A percentile compares a stretch with the other conserved stretches of the same genome.
phyloP scores from a whole-genome alignment of 1,140 invertebrate genomes.

The Diprion similis region DNA sequence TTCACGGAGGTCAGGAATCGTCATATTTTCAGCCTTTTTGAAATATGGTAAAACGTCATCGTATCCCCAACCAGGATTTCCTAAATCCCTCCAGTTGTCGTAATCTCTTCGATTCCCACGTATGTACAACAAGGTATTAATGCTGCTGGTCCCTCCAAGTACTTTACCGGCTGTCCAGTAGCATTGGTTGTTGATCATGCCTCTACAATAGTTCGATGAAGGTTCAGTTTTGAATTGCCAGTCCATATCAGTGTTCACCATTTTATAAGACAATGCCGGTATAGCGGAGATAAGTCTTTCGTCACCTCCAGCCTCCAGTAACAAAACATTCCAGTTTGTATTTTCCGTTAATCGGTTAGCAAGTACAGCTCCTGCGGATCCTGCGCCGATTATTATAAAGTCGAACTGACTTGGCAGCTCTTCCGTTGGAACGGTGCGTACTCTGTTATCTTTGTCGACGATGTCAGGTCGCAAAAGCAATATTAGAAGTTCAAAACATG shows the following conservation, averaged over 20 bases:
- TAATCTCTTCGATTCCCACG: constrained; percentile 72
- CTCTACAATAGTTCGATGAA: constrained; percentile 37
- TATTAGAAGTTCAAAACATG: too few relatives aligned
- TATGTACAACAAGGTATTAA: constrained; percentile 78
- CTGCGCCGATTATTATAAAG: constrained; percentile 65
- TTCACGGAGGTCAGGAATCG: constrained; percentile 60
- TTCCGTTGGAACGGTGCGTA: constrained; percentile 58
- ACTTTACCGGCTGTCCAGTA: constrained; percentile 55
- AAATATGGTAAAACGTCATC: constrained; percentile 80
- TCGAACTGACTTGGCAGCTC: constrained; percentile 69
- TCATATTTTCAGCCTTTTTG: constrained; percentile 74
- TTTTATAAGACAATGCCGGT: constrained; percentile 69
- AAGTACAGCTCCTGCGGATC: constrained; percentile 64
- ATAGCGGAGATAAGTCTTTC: constrained; percentile 50
- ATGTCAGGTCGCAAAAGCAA: constrained; percentile 71
- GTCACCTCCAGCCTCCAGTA: constrained; percentile 55
- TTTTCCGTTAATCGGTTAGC: constrained; percentile 62
- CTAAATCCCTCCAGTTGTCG: constrained; percentile 71
- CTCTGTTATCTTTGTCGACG: constrained; percentile 66
- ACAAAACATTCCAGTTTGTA: constrained; percentile 49
- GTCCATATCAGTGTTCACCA: constrained; percentile 76
- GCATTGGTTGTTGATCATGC: constrained; percentile 41
- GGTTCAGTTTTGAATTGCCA: too few relatives aligned
- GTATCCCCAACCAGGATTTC: constrained; percentile 86
- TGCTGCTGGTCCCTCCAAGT: constrained; percentile 72